Conservation (phyloP, 2,888 invertebrate species). For the Sphaerophoria taeniata region DNA sequence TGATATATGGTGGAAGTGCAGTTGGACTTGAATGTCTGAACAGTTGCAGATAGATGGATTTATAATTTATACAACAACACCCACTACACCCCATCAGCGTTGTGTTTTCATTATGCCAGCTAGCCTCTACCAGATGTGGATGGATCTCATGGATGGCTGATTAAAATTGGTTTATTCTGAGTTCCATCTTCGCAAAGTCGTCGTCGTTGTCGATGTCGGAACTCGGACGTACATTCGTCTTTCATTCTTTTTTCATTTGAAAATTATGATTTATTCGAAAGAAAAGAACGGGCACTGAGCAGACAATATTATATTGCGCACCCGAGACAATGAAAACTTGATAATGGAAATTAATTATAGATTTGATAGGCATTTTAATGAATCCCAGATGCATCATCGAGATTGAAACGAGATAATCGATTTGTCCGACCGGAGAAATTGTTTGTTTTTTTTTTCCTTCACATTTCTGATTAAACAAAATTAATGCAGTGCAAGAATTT, state of each 20-base stretch:
- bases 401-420: constrained; percentile 22
- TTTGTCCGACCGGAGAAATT: constrained; percentile 29
- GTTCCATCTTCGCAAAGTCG: not conserved
- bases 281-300: not conserved
- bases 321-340: constrained; percentile 69
- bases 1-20: not conserved
- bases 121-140: constrained; percentile 35
- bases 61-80: constrained; percentile 19
- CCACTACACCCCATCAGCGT: constrained; percentile 1
- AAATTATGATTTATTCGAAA: constrained; percentile 20
- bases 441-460: constrained; percentile 25
- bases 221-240: not conserved
- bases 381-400: not conserved
- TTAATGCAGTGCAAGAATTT: constrained; percentile 1
- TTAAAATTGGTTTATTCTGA: constrained; percentile 59
- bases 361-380: constrained; percentile 61
- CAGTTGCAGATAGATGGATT: constrained; percentile 31
- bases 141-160: constrained; percentile 40
- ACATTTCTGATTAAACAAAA: constrained; percentile 9
- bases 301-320: not conserved
- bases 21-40: constrained; percentile 35
- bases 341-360: constrained; percentile 74
- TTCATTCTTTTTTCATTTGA: constrained; percentile 1
- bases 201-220: not conserved
- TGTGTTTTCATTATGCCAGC: not conserved